A percentile compares a stretch with the other conserved stretches of the same genome.
phyloP scores from a whole-genome alignment of 1,140 invertebrate species.

The Micrasema minimum region DNA sequence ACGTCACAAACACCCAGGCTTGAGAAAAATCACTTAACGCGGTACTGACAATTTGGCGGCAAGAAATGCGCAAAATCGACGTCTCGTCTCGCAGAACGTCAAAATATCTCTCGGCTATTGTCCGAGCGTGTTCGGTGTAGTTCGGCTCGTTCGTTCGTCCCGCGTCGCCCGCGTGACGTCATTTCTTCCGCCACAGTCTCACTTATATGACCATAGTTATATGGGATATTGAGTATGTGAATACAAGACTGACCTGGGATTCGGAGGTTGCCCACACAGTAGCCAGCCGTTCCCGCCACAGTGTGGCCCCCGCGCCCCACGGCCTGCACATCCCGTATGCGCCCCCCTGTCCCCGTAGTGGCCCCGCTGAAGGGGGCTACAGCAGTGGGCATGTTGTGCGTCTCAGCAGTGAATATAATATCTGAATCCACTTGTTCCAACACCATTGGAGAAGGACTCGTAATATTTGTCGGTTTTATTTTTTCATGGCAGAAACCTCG shows the following conservation, averaged over 20 bases:
- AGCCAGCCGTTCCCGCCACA: conserved; percentile 96
- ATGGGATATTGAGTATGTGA: not conserved
- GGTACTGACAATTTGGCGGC: too few relatives aligned
- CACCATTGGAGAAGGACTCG: conserved; percentile 74
- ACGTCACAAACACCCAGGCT: too few relatives aligned
- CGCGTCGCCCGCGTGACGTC: too few relatives aligned
- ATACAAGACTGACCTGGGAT: conserved; percentile 78
- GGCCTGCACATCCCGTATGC: conserved; percentile 94
- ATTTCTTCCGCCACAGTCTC: too few relatives aligned
- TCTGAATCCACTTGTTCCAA: conserved; percentile 75
- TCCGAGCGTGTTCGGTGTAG: too few relatives aligned
- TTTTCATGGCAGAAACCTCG: conserved; percentile 79
- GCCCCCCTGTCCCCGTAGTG: conserved; percentile 95
- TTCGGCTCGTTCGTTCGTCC: too few relatives aligned
- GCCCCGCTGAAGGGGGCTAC: conserved; percentile 94
- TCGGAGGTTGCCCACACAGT: conserved; percentile 92
- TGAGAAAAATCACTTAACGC: too few relatives aligned
- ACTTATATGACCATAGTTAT: conserved; percentile 6
- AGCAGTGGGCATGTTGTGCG: conserved; percentile 98
- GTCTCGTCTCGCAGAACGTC: too few relatives aligned
- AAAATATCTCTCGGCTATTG: too few relatives aligned
- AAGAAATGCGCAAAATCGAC: too few relatives aligned
- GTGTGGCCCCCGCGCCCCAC: conserved; percentile 92
- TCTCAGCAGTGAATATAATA: conserved; percentile 98
- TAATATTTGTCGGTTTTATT: conserved; percentile 71